Base-by-base conservation (phyloP, 2,888 invertebrate species). In the Cephus runcator region DNA sequence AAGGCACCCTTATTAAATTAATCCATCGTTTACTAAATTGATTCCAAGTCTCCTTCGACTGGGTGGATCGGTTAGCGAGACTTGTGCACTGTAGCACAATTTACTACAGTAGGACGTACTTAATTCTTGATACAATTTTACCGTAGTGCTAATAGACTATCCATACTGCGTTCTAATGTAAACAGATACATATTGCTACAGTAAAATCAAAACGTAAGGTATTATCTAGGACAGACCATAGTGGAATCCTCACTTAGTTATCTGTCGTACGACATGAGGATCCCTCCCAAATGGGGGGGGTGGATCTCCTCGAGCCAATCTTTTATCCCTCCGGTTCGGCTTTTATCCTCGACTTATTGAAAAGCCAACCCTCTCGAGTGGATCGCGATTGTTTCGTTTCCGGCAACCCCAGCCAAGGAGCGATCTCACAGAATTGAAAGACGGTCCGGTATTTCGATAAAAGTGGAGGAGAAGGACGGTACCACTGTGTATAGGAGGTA, bases 11-110 rank as follows among this genome's bases (percentile, higher is more conserved):
- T 89, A 89, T 89, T 89, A 88, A 89, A 89, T 89, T 89, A 88
- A 89, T 89, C 88, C 87, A 86, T 87, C 87, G 89, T 89, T 89
- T 89, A 87, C 87, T 87, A 83, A 77, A 68, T 68, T 75, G 40
- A 71, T 71, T 71, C 71, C 71, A 34, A 71, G 71, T 71, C 23
- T 71, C 71, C 31, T 34, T 71, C 71, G 71, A 71, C 56, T 56
- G 33, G 23, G 12, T 71, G 15, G 33, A 71, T 31, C 71, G 34
- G 12, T 12, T 12, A 71, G 12, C 33, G 71, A 31, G 31, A 31
- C 31, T 6, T 2, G 56, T 56, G 56, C 9, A 23, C 56, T 23
- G 2, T 9, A 6, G 56, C 23, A 9, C 56, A 9, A 23, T 56
- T 56, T 9, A 23, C 23, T 56, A 56, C 23, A 56, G 56, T 6